Evolutionary conservation across 2,797 vertebrate species (phyloP).

Genomic region (Typhlichthys eigenmanni): DNA sequence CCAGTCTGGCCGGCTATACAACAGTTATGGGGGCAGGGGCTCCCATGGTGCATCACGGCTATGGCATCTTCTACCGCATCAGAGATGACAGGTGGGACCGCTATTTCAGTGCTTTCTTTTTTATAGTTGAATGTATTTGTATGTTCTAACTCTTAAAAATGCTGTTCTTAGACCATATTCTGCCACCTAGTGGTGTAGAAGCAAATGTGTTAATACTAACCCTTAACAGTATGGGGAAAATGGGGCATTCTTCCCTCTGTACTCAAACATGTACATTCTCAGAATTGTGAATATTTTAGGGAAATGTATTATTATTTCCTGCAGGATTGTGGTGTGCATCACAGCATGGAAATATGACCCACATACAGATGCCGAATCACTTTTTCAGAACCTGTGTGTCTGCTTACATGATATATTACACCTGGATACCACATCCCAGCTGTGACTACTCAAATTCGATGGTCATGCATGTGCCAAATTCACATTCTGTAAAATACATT

Average conservation of each 20-base stretch:
- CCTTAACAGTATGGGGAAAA: too few species aligned
- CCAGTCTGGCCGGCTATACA: conserved; percentile 91
- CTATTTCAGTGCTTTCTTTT: neutral
- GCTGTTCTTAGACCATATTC: too few species aligned
- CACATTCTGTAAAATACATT: too few species aligned
- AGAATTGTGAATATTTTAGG: neutral
- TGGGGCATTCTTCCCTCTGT: too few species aligned
- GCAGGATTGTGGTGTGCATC: conserved; percentile 82
- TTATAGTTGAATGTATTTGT: neutral
- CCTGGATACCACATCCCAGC: conserved; percentile 77
- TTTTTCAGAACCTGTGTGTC: conserved; percentile 76
- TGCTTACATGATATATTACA: conserved; percentile 86
- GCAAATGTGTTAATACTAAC: too few species aligned
- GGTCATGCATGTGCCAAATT: too few species aligned
- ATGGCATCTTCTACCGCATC: conserved; percentile 95
- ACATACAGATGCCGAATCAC: conserved; percentile 83
- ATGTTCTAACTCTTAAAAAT: neutral
- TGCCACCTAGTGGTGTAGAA: too few species aligned
- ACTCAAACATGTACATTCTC: too few species aligned
- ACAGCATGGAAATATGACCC: conserved; percentile 87
- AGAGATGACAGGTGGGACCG: conserved; percentile 87
- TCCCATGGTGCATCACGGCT: conserved; percentile 91
- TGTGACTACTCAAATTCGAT: conserved; percentile 66
- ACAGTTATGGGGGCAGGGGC: conserved; percentile 78
- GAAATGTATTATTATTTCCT: conserved; percentile 6